Conservation (phyloP, 92 coral and sea anemone species). For the Micromussa lordhowensis region DNA sequence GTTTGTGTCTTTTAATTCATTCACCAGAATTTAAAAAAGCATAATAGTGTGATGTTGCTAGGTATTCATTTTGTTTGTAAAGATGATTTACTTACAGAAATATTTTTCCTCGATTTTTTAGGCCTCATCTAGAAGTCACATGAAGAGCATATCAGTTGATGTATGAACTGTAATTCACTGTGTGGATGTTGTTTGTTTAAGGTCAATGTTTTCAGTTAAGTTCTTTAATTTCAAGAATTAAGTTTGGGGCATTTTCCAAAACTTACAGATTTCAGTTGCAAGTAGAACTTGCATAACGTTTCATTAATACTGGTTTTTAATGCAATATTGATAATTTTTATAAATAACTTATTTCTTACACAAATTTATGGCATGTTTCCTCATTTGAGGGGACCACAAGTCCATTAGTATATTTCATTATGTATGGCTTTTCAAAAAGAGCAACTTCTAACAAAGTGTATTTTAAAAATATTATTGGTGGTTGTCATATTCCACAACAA, state of each 20-base stretch:
- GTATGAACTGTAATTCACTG: slow-evolving; percentile 9
- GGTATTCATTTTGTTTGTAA: neutral
- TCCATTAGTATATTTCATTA: neutral
- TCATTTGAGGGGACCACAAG: neutral
- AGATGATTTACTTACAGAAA: neutral
- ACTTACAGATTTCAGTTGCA: neutral
- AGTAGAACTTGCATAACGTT: too few species aligned
- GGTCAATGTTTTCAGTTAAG: neutral
- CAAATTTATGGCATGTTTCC: neutral
- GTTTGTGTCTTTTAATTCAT: too few species aligned
- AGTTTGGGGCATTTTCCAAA: neutral
- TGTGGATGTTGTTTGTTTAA: neutral
- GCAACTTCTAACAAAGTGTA: neutral
- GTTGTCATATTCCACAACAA: neutral
- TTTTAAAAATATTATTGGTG: neutral
- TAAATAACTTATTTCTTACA: neutral
- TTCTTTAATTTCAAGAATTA: neutral
- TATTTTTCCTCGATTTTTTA: neutral
- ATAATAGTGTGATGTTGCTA: neutral
- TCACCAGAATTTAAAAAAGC: too few species aligned
- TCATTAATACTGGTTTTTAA: neutral
- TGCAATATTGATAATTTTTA: neutral
- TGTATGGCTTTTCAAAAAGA: neutral
- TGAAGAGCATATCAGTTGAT: slow-evolving; percentile 30
- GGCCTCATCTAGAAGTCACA: slow-evolving; percentile 17